These are phyloP conservation scores for Drosophila ercepeae DNA, from an alignment of 1,140 invertebrate genomes.

Conservation along the genomic window DNA sequence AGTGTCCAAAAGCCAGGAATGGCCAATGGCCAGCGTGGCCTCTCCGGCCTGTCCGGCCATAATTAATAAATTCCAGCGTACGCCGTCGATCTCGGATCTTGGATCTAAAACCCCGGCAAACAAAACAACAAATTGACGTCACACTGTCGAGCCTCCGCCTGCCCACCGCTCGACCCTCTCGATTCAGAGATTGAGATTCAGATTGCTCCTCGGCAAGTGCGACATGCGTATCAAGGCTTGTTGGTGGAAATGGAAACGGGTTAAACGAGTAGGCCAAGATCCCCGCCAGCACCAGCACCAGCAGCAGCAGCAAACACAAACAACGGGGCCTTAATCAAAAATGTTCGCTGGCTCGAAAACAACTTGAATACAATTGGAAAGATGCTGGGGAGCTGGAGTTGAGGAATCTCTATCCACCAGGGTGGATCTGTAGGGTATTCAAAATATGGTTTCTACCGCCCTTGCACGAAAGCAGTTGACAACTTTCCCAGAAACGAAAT, in stretches of 20 bases:
- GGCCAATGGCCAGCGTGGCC: conserved; percentile 24
- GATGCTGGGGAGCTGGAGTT: conserved; percentile 20
- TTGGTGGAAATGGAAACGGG: conserved; percentile 46
- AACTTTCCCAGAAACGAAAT: not conserved
- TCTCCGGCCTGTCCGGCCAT: conserved; percentile 46
- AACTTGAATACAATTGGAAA: conserved; percentile 16
- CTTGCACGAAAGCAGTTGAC: too few relatives aligned
- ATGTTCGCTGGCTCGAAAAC: conserved; percentile 14
- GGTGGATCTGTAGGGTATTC: not conserved
- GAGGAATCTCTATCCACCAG: not conserved
- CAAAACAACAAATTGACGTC: conserved; percentile 76
- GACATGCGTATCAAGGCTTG: conserved; percentile 66
- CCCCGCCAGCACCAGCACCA: conserved; percentile 2
- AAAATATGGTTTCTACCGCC: too few relatives aligned
- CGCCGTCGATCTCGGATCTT: conserved; percentile 35
- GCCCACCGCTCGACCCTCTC: not conserved
- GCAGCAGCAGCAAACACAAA: conserved; percentile 40
- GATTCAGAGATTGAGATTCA: not conserved
- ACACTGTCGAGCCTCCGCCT: conserved; percentile 36
- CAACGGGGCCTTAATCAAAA: conserved; percentile 42
- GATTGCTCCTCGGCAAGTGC: conserved; percentile 62
- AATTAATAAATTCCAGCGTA: conserved; percentile 82
- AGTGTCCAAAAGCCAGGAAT: conserved; percentile 39
- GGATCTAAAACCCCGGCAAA: conserved; percentile 15
- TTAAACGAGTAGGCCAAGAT: conserved; percentile 59